These are phyloP conservation scores for Stratiolaelaps scimitus DNA, from an alignment of 1,140 invertebrate species.

Conservation along the genomic window DNA sequence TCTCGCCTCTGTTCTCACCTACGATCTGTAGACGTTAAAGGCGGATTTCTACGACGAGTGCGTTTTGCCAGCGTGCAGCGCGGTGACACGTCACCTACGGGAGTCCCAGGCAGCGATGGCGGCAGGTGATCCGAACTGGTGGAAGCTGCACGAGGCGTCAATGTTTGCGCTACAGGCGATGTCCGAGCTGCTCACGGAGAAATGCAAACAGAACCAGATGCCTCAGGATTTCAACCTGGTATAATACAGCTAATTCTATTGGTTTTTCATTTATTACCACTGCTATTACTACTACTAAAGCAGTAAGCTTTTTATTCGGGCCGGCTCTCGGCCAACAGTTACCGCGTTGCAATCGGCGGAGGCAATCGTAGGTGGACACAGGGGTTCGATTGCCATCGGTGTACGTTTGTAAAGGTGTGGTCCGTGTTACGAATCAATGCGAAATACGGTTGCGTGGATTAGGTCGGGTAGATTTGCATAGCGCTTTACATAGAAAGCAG, in stretches of 20 bases:
- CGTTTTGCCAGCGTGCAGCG: conserved; percentile 50
- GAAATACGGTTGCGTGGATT: too few relatives aligned
- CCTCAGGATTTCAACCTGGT: conserved; percentile 51
- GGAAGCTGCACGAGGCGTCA: conserved; percentile 63
- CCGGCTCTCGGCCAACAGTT: too few relatives aligned
- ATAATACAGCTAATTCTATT: conserved; percentile 32
- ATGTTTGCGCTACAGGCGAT: conserved; percentile 53
- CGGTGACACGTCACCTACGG: conserved; percentile 53
- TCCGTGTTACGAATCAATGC: too few relatives aligned
- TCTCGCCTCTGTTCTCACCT: conserved; percentile 26
- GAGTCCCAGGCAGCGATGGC: conserved; percentile 46
- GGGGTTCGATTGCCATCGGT: too few relatives aligned
- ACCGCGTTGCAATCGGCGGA: too few relatives aligned
- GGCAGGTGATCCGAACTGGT: conserved; percentile 47
- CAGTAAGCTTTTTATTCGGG: too few relatives aligned
- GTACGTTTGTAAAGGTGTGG: too few relatives aligned
- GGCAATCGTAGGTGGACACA: too few relatives aligned
- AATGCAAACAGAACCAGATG: conserved; percentile 45
- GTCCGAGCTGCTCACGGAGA: conserved; percentile 48
- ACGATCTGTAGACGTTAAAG: conserved; percentile 46
- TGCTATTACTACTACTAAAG: neutral
- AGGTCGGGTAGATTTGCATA: too few relatives aligned
- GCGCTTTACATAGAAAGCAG: too few relatives aligned
- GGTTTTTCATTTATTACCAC: neutral
- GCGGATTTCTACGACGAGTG: conserved; percentile 52